Percentiles rank a stretch among this genome's conserved stretches.
These are phyloP conservation scores for Propithecus deckenii DNA, from an alignment of 2,797 vertebrate species.

Conservation along the genomic window DNA sequence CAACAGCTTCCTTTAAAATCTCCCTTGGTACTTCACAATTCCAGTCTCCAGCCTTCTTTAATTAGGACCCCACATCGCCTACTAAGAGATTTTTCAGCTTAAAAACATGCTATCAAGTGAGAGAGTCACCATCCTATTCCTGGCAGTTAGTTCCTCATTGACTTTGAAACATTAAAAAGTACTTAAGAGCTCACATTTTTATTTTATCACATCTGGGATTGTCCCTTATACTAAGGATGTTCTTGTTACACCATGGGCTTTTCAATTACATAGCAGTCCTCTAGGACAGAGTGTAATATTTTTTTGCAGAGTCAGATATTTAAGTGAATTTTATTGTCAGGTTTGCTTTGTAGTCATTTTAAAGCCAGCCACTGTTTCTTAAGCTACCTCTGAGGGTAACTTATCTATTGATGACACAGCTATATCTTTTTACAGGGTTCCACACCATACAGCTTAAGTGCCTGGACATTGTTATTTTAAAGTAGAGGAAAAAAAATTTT, in stretches of 20 bases:
- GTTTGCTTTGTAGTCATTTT: conserved; percentile 64
- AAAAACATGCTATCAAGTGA: neutral
- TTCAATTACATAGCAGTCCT: conserved; percentile 61
- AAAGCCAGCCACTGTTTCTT: conserved; percentile 62
- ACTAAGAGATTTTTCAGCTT: neutral
- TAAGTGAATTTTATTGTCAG: conserved; percentile 72
- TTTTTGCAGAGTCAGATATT: conserved; percentile 75
- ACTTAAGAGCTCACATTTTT: conserved; percentile 56
- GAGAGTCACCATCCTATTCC: neutral
- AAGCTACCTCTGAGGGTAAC: conserved; percentile 60
- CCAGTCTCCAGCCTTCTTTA: neutral
- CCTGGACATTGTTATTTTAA: conserved; percentile 46
- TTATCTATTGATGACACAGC: conserved; percentile 66
- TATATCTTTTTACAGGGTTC: conserved; percentile 61
- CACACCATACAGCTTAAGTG: conserved; percentile 48
- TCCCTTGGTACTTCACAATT: neutral
- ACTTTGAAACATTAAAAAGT: conserved; percentile 66
- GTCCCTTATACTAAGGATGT: conserved; percentile 42
- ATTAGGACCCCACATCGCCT: neutral
- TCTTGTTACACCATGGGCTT: conserved; percentile 38
- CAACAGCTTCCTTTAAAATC: neutral
- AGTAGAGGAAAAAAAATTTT: conserved; percentile 1
- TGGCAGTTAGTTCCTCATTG: conserved; percentile 30
- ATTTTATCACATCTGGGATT: conserved; percentile 42
- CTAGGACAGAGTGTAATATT: conserved; percentile 39